Evolutionary conservation across 2,113 vertebrate species (phyloP).

Genomic region (Lycocorax pyrrhopterus): DNA sequence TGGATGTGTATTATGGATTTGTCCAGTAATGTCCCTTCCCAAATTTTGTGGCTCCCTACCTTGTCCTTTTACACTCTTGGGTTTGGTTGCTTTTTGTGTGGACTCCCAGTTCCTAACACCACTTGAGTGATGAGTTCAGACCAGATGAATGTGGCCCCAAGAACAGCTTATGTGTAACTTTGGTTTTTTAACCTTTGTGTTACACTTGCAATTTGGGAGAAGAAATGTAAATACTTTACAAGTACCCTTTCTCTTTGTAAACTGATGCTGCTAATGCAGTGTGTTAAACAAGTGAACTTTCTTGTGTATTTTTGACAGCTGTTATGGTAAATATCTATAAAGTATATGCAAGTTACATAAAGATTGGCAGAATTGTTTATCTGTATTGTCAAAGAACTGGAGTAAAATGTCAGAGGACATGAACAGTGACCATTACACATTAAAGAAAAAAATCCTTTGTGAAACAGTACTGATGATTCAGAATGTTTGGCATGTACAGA

Average conservation of each 20-base stretch:
- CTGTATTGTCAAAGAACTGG: background rate
- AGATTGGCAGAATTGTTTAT: background rate
- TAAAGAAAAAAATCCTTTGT: background rate
- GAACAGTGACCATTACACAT: background rate
- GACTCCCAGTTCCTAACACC: background rate
- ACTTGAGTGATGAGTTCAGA: background rate
- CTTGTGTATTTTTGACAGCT: background rate
- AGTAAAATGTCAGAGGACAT: background rate
- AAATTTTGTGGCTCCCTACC: background rate
- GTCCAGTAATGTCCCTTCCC: background rate
- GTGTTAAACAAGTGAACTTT: background rate
- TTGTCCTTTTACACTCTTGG: background rate
- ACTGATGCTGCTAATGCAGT: background rate
- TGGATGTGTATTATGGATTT: background rate
- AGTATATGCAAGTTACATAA: background rate
- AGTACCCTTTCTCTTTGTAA: background rate
- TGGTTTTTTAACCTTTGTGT: background rate
- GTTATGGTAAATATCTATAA: background rate
- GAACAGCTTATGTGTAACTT: background rate
- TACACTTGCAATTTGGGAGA: background rate
- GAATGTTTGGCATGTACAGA: background rate
- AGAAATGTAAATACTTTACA: background rate
- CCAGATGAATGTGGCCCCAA: background rate
- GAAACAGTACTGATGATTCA: background rate
- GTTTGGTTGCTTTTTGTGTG: background rate